Conservation (phyloP, 2,888 invertebrate genomes). For the Beris chalybata region DNA sequence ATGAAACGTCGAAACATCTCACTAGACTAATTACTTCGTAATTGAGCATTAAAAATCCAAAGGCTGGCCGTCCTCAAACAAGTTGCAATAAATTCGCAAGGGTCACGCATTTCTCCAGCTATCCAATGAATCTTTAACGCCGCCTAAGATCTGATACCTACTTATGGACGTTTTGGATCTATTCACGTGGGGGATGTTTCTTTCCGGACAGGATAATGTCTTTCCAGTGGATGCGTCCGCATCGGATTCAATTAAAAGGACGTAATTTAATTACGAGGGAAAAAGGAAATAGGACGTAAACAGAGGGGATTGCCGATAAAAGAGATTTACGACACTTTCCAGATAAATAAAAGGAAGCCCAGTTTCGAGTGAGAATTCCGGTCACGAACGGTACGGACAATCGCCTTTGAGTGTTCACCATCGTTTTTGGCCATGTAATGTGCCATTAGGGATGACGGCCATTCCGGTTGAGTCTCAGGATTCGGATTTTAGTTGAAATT, state of each 20-base stretch:
- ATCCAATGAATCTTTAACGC: background rate
- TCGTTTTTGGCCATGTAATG: slow-evolving; percentile 12
- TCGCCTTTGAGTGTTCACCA: slow-evolving; percentile 17
- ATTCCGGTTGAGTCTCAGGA: background rate
- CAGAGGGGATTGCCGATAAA: slow-evolving; percentile 33
- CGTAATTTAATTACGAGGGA: slow-evolving; percentile 35
- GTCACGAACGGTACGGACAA: slow-evolving; percentile 17
- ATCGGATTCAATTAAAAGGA: slow-evolving; percentile 25
- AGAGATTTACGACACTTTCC: slow-evolving; percentile 20
- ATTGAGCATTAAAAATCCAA: no score
- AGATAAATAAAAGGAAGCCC: slow-evolving; percentile 26
- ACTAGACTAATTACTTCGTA: no score
- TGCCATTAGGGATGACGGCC: slow-evolving; percentile 2
- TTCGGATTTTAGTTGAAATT: background rate
- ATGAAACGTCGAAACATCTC: no score
- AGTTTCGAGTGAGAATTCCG: slow-evolving; percentile 11
- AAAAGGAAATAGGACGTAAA: slow-evolving; percentile 25
- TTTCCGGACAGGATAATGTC: background rate
- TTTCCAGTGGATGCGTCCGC: background rate
- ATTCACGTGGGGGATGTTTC: no score
- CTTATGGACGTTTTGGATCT: background rate
- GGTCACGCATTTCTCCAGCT: background rate
- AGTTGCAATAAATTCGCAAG: no score
- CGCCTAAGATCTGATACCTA: background rate
- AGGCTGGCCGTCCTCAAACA: no score